Base-by-base conservation (phyloP, 2,888 invertebrate species). In the Drosophila niveifrons region DNA sequence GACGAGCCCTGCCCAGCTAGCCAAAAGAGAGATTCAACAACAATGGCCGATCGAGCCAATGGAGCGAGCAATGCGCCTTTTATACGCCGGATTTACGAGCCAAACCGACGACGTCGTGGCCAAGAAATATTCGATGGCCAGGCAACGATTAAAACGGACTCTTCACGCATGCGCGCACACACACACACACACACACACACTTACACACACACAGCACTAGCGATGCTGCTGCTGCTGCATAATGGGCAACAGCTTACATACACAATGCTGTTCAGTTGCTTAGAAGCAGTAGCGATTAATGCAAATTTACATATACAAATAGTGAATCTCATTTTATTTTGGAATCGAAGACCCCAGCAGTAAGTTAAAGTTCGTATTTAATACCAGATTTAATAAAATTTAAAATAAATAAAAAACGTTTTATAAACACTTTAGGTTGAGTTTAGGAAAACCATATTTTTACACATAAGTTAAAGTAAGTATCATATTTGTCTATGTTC, bases 141-240 rank as follows among this genome's bases (percentile, higher is more conserved):
- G 66, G 80, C 80, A 87, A 80, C 88, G 88, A 90, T 80, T 90
- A 86, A 83, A 90, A 89, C 83, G 83, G 80, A 88, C 86, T 84
- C 86, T 90, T 89, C 90, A 90, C 91, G 91, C 91, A 90, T 91
- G 88, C 86, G 75, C 80, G 79, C 75, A 65, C 79, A 75, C 47
- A 36, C 28, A 62, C 11, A 29, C 51, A 82, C 62, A 41, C 75
- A 69, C 79, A 79, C 73, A 84, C 39, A 63, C 34, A 57, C 72
- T 78, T 46, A 34, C 46, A 44, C 23, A 52, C 6, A 36, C 34
- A 74, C 55, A 44, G 34, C 55, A 68, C 66, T 50, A 23, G 62
- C 70, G 52, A 48, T 65, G 66, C 74, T 66, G 36, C 36, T n/a
- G 69, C 69, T n/a, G 69, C 69, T 62, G 66, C 71, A 77, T 69